Conservation (phyloP, 2,113 vertebrate species). For the Xerus inauris region DNA sequence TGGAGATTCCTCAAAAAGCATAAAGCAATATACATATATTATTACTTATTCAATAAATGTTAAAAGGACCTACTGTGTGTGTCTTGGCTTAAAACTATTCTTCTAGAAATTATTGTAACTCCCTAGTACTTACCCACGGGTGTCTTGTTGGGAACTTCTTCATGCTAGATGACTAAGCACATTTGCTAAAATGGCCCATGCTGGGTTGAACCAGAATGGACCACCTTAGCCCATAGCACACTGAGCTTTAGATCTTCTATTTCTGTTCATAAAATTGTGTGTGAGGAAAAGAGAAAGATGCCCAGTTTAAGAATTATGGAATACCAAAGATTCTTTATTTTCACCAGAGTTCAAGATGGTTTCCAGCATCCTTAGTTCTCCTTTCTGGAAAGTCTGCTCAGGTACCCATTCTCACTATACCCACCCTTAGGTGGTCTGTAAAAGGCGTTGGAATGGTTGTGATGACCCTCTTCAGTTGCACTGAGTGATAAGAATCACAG, state of each 20-base stretch:
- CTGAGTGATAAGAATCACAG: slow-evolving; percentile 32
- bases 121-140: not conserved
- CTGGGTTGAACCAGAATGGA: not conserved
- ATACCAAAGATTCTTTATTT: slow-evolving; percentile 57
- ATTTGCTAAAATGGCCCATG: not conserved
- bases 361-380: slow-evolving; percentile 58
- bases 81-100: not conserved
- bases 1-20: not conserved
- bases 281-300: slow-evolving; percentile 20
- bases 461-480: not conserved
- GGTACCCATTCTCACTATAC: slow-evolving; percentile 50
- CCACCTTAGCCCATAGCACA: not conserved
- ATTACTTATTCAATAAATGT: not conserved
- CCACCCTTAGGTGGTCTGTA: not conserved
- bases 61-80: not conserved
- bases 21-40: not conserved
- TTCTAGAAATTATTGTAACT: not conserved
- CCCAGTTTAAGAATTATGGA: slow-evolving; percentile 30
- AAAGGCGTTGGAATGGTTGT: not conserved
- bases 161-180: not conserved
- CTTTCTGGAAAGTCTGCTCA: slow-evolving; percentile 58
- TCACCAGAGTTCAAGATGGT: slow-evolving; percentile 65
- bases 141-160: not conserved
- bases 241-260: not conserved
- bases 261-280: not conserved